A percentile compares a stretch with the other conserved stretches of the same genome.
These are phyloP conservation scores for Hemibagrus wyckioides DNA, from an alignment of 2,113 vertebrate genomes.

Conservation along the genomic window DNA sequence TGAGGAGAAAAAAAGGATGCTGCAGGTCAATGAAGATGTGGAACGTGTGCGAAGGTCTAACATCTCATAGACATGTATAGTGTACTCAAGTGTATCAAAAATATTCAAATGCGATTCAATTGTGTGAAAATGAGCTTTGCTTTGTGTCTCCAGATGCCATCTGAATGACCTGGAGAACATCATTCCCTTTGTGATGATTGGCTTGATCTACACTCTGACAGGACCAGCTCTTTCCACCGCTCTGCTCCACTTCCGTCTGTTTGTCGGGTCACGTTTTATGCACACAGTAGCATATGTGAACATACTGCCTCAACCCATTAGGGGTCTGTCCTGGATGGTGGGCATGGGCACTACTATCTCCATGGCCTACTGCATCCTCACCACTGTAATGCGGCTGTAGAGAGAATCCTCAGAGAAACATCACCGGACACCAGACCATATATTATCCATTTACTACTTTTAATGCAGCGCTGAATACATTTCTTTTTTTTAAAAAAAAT, in stretches of 20 bases:
- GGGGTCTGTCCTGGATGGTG: slow-evolving; percentile 71
- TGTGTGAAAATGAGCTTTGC: not conserved
- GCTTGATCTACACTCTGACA: slow-evolving; percentile 84
- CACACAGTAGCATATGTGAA: slow-evolving; percentile 81
- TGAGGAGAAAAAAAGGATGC: slow-evolving; percentile 69
- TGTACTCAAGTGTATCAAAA: not conserved
- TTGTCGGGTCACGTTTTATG: slow-evolving; percentile 73
- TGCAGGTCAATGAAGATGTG: slow-evolving; percentile 73
- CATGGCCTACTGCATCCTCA: slow-evolving; percentile 81
- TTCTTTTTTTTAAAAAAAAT: not conserved
- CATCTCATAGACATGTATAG: not conserved
- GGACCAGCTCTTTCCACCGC: slow-evolving; percentile 76
- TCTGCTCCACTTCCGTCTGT: slow-evolving; percentile 86
- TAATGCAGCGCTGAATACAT: not conserved
- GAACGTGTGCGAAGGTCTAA: slow-evolving; percentile 81
- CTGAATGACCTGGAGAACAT: slow-evolving; percentile 93
- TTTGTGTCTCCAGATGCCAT: slow-evolving; percentile 75
- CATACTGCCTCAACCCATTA: slow-evolving; percentile 82
- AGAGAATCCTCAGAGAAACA: not conserved
- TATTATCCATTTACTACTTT: not conserved
- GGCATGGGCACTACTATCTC: slow-evolving; percentile 77
- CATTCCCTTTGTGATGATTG: slow-evolving; percentile 83
- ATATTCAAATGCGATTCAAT: not conserved
- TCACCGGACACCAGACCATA: not conserved
- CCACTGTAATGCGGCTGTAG: slow-evolving; percentile 44